Evolutionary conservation across 2,888 invertebrate genomes (phyloP).

Genomic region (Athetis lepigone): DNA sequence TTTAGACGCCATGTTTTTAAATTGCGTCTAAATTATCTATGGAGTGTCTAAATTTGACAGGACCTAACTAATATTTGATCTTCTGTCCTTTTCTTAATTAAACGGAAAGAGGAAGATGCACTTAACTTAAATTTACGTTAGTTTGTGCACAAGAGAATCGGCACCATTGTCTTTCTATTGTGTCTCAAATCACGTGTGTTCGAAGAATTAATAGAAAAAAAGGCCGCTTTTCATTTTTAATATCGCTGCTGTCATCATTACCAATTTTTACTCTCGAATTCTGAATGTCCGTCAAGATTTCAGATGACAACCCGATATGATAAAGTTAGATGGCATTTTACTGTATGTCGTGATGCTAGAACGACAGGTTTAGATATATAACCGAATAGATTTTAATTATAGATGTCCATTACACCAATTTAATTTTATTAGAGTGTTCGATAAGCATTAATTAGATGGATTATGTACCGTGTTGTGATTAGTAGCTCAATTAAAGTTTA

Average conservation of each 20-base stretch:
- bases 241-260: conserved; percentile 4
- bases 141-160: too few relatives aligned
- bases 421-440: conserved; percentile 46
- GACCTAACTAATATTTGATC: too few relatives aligned
- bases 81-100: too few relatives aligned
- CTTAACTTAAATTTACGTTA: too few relatives aligned
- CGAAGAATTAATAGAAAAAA: too few relatives aligned
- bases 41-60: too few relatives aligned
- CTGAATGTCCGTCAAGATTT: conserved; percentile 31
- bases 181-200: too few relatives aligned
- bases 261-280: conserved; percentile 20
- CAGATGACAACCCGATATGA: conserved; percentile 55
- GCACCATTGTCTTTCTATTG: too few relatives aligned
- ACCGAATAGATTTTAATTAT: conserved; percentile 44
- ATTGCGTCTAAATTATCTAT: too few relatives aligned
- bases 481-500: conserved; percentile 33
- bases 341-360: conserved; percentile 26
- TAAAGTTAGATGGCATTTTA: conserved; percentile 36
- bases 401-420: conserved; percentile 44
- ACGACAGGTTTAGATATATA: conserved; percentile 21
- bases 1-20: too few relatives aligned
- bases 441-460: conserved; percentile 46
- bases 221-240: neutral
- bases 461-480: conserved; percentile 35
- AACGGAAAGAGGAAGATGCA: too few relatives aligned